Evolutionary conservation across 2,113 vertebrate genomes (phyloP).

Genomic region (Oreochromis niloticus): DNA sequence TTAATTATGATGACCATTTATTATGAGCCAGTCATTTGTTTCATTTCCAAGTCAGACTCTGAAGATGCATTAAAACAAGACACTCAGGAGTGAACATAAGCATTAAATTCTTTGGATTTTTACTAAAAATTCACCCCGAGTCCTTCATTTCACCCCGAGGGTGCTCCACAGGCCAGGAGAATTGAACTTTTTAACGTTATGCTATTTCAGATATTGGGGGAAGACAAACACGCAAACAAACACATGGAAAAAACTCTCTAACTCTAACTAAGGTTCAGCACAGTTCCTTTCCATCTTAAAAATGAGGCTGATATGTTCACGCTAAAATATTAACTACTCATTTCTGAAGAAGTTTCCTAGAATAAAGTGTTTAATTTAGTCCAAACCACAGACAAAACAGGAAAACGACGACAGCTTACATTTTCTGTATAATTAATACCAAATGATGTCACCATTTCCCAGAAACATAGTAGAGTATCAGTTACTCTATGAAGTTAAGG

Average conservation of each 20-base stretch:
- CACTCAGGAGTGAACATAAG: background rate
- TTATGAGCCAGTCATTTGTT: background rate
- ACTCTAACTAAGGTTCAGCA: background rate
- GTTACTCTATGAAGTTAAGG: background rate
- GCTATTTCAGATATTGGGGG: background rate
- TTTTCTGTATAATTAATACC: background rate
- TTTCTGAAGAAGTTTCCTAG: background rate
- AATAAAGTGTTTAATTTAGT: background rate
- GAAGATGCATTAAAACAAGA: background rate
- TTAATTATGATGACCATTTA: background rate
- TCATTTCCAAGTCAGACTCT: background rate
- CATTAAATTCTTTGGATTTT: background rate
- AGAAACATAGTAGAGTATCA: background rate
- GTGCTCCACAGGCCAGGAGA: accelerated
- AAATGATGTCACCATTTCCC: background rate
- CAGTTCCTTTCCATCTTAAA: background rate
- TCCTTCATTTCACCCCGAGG: accelerated
- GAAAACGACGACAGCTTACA: background rate
- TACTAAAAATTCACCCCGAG: background rate
- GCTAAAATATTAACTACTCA: background rate
- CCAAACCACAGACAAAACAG: background rate
- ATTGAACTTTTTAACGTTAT: background rate
- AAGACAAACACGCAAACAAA: background rate
- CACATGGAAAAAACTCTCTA: background rate
- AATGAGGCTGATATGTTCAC: too few species aligned